A percentile compares a stretch with the other conserved stretches of the same genome.
phyloP scores from a whole-genome alignment of 2,113 vertebrate genomes.

The Nanorana parkeri region DNA sequence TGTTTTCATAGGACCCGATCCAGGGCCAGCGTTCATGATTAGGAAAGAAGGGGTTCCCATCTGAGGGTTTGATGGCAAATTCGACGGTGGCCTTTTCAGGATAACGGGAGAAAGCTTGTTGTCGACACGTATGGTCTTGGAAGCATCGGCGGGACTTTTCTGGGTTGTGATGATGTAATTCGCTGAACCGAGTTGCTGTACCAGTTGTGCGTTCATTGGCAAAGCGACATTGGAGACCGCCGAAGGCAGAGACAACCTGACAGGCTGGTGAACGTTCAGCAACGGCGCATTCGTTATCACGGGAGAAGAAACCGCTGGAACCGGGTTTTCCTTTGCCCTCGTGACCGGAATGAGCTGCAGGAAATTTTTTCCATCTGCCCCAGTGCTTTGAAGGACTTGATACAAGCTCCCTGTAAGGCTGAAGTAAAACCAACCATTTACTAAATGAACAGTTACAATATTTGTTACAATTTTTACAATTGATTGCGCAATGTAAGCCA shows the following conservation, averaged over 20 bases:
- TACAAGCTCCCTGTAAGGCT: slow-evolving; percentile 86
- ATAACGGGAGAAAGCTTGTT: slow-evolving; percentile 63
- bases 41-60: slow-evolving; percentile 62
- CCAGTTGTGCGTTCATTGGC: slow-evolving; percentile 66
- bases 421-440: slow-evolving; percentile 54
- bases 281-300: slow-evolving; percentile 67
- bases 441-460: too few relatives aligned
- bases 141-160: slow-evolving; percentile 65
- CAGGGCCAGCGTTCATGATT: slow-evolving; percentile 63
- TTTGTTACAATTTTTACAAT: too few relatives aligned
- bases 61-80: slow-evolving; percentile 60
- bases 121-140: slow-evolving; percentile 62
- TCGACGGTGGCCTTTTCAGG: slow-evolving; percentile 63
- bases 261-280: slow-evolving; percentile 60
- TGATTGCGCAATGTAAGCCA: too few relatives aligned
- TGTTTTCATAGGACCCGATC: slow-evolving; percentile 67
- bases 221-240: slow-evolving; percentile 64
- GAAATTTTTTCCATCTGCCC: slow-evolving; percentile 85
- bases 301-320: slow-evolving; percentile 67
- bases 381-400: slow-evolving; percentile 83
- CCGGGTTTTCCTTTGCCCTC: slow-evolving; percentile 76
- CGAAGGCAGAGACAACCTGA: slow-evolving; percentile 68
- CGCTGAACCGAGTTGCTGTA: slow-evolving; percentile 68
- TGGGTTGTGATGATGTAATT: slow-evolving; percentile 70
- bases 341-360: slow-evolving; percentile 88